Base-by-base conservation (phyloP, 2,113 vertebrate species). In the Clupea harengus region DNA sequence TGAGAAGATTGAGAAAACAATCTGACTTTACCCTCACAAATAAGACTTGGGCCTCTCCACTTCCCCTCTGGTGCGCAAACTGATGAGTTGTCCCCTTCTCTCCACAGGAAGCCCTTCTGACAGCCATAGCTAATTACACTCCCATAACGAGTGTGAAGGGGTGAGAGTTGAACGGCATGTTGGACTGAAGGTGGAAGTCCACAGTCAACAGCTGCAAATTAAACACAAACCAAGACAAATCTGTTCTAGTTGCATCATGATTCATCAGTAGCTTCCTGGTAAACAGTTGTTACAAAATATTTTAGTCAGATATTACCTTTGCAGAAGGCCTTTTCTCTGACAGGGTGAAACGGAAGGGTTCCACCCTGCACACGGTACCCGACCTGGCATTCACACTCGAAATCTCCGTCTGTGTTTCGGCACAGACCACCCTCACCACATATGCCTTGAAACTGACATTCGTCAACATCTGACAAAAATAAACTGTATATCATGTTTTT, bases 381-480 rank as follows among this genome's bases (percentile, higher is more conserved):
- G 52, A 93, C 90, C 85, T 91, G 88, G 91, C 98, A 99, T 84
- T 93, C 94, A 89, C 97, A 99, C 15, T 94, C 89, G 60, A 97
- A 98, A 85, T 94, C 95, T 25, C 97, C 97, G 0, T 89, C 90
- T 13, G 95, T 94, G 89, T 99, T 99, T 82, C 90, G 88, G 13
- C 97, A 99, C 11, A 78, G 91, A 47, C 93, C 96, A 60, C 97
- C 97, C 9, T 0, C 93, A 88, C 96, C 93, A 91, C 98, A 99
- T 17, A 93, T 64, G 0, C 92, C 93, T 72, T 93, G 49, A 2
- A 93, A 86, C 28, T 90, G 86, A 91, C 98, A 99, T 87, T 99
- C 98, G 60, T 99, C 91, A 22, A 96, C 83, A 89, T 99, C 97
- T 99, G 88, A 18, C 92, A 88, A 49, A 83, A 90, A 82, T 6